Evolutionary conservation across 1,140 invertebrate genomes (phyloP).

Genomic region (Drosophila repletoides): DNA sequence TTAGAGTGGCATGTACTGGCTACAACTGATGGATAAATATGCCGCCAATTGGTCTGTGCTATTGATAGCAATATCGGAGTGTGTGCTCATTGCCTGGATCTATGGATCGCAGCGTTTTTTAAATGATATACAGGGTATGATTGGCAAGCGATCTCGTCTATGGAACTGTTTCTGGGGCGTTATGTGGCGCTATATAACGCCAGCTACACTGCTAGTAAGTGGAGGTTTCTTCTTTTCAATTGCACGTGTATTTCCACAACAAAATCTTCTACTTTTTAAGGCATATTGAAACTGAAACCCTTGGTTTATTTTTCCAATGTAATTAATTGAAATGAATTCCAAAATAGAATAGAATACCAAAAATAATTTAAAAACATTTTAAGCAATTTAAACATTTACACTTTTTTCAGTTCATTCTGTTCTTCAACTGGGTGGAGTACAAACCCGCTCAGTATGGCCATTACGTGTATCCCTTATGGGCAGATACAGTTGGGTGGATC

Average conservation of each 20-base stretch:
- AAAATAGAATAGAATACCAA: too few species aligned
- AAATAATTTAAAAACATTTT: too few species aligned
- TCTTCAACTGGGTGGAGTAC: conserved; percentile 93
- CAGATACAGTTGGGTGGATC: conserved; percentile 90
- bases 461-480: conserved; percentile 90
- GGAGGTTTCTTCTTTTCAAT: too few species aligned
- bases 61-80: conserved; percentile 91
- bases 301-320: too few species aligned
- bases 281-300: too few species aligned
- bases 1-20: conserved; percentile 92
- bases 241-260: too few species aligned
- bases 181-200: conserved; percentile 91
- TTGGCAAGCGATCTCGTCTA: conserved; percentile 87
- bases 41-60: conserved; percentile 93
- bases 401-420: conserved; percentile 87
- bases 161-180: conserved; percentile 91
- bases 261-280: too few species aligned
- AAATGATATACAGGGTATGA: conserved; percentile 91
- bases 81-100: conserved; percentile 91
- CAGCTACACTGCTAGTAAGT: conserved; percentile 87
- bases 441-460: conserved; percentile 88
- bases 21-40: conserved; percentile 93
- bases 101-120: conserved; percentile 92
- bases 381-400: neutral
- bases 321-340: too few species aligned